Evolutionary conservation across 2,797 vertebrate genomes (phyloP).

Genomic region (Mus minutoides): DNA sequence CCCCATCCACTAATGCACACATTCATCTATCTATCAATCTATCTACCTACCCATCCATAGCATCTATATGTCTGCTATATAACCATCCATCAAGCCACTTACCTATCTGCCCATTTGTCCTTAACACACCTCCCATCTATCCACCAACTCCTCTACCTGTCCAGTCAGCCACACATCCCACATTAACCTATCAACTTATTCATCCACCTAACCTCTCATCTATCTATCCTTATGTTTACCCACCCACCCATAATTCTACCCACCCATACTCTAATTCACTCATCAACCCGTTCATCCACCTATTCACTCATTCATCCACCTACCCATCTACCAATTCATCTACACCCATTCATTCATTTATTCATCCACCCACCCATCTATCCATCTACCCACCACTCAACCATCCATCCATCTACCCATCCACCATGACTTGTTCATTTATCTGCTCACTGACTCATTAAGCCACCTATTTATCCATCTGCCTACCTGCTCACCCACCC

Average conservation of each 20-base stretch:
- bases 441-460: no score
- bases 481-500: neutral
- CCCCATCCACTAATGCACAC: neutral
- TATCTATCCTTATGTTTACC: neutral
- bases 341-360: neutral
- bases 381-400: neutral
- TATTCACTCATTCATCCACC: neutral
- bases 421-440: neutral
- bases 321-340: neutral
- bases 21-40: neutral
- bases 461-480: neutral
- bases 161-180: neutral
- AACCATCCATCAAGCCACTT: neutral
- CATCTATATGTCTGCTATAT: neutral
- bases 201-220: neutral
- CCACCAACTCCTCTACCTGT: no score
- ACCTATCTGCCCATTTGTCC: neutral
- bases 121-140: neutral
- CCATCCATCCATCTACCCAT: neutral
- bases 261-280: no score
- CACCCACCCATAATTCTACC: neutral
- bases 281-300: neutral
- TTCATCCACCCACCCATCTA: neutral
- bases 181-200: no score
- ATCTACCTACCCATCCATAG: neutral